phyloP scores from a whole-genome alignment of 2,113 vertebrate species.

The Aptenodytes forsteri region DNA sequence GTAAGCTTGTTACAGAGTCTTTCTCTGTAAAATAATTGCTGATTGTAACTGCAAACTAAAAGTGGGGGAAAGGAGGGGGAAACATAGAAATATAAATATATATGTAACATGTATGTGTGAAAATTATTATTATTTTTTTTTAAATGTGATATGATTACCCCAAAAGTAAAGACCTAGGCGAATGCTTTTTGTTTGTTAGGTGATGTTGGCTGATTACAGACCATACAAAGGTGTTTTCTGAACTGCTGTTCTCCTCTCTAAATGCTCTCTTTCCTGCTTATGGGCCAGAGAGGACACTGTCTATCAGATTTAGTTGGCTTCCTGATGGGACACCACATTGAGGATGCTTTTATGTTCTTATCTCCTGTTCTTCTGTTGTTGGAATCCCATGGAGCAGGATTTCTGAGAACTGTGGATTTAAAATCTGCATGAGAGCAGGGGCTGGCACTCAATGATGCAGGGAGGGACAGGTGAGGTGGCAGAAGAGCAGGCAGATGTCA shows the following conservation, averaged over 20 bases:
- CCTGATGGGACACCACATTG: slow-evolving; percentile 18
- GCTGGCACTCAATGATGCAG: neutral
- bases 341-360: slow-evolving; percentile 46
- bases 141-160: neutral
- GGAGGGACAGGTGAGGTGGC: neutral
- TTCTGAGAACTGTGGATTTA: neutral
- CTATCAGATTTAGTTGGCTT: slow-evolving; percentile 41
- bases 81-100: neutral
- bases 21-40: slow-evolving; percentile 26
- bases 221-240: neutral
- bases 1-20: neutral
- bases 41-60: neutral
- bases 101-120: neutral
- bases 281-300: neutral
- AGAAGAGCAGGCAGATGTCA: neutral
- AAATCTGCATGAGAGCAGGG: neutral
- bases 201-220: neutral
- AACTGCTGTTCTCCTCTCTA: neutral
- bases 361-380: slow-evolving; percentile 6
- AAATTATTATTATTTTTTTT: neutral
- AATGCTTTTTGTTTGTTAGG: neutral
- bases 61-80: neutral
- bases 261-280: neutral
- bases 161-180: neutral
- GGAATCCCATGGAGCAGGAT: slow-evolving; percentile 10